These are phyloP conservation scores for Stigmatopora nigra DNA, from an alignment of 2,113 vertebrate species.

Conservation along the genomic window DNA sequence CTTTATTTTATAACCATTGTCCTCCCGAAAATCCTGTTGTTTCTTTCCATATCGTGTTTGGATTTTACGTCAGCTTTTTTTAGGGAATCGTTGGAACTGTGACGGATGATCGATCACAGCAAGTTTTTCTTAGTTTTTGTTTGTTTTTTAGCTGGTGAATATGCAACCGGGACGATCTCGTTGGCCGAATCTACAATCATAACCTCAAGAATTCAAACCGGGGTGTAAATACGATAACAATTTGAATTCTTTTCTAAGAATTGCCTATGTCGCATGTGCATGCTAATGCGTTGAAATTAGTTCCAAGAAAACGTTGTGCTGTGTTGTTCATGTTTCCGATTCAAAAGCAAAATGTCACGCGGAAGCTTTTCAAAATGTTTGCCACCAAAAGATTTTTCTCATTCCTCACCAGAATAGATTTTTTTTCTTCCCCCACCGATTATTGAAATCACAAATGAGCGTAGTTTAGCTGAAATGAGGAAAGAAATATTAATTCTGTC, in stretches of 20 bases:
- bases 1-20: constrained; percentile 2
- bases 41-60: constrained; percentile 35
- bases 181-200: constrained; percentile 56
- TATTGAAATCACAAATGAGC: not conserved
- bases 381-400: not conserved
- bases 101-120: not conserved
- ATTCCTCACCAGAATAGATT: not conserved
- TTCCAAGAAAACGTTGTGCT: constrained; percentile 44
- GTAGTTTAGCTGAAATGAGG: not conserved
- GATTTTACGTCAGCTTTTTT: constrained; percentile 8
- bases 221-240: constrained; percentile 16
- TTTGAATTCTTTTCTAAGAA: constrained; percentile 66
- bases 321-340: constrained; percentile 30
- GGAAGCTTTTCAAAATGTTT: not conserved
- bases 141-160: constrained; percentile 19
- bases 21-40: constrained; percentile 15
- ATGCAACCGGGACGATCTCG: constrained; percentile 65
- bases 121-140: not conserved
- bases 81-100: constrained; percentile 51
- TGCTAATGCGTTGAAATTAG: constrained; percentile 47
- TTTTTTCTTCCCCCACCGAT: not conserved
- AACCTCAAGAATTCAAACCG: constrained; percentile 72
- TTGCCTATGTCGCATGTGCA: constrained; percentile 72
- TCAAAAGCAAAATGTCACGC: not conserved
- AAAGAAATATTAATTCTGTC: too few species aligned